A percentile compares a stretch with the other conserved stretches of the same genome.
Evolutionary conservation across 2,797 vertebrate species (phyloP).

Genomic region (Enoplosus armatus): DNA sequence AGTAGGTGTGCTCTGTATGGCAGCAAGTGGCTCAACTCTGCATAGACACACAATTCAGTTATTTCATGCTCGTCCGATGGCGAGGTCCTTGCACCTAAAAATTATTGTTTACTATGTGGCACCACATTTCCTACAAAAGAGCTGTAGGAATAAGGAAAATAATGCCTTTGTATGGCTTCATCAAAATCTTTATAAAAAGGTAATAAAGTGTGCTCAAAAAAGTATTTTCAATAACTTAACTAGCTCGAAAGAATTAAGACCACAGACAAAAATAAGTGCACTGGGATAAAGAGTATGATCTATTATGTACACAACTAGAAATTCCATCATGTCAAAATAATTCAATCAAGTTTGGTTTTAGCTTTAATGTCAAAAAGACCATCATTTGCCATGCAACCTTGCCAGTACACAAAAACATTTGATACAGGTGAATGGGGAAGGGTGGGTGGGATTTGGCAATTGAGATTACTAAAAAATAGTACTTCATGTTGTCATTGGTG

Average conservation of each 20-base stretch:
- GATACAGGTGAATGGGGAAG: slow-evolving; percentile 70
- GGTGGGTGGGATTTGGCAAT: slow-evolving; percentile 79
- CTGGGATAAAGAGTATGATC: not conserved
- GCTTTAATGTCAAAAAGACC: slow-evolving; percentile 28
- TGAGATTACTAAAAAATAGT: slow-evolving; percentile 68
- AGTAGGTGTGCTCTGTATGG: slow-evolving; percentile 18
- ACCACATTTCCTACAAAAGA: slow-evolving; percentile 20
- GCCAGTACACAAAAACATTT: slow-evolving; percentile 71
- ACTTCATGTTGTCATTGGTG: slow-evolving; percentile 74
- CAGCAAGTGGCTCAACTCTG: slow-evolving; percentile 32
- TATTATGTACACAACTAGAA: not conserved
- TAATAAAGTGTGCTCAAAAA: not conserved
- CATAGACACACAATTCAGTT: slow-evolving; percentile 24
- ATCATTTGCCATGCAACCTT: slow-evolving; percentile 46
- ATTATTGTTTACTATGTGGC: not conserved
- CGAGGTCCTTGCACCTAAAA: slow-evolving; percentile 53
- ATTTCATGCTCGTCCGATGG: slow-evolving; percentile 32
- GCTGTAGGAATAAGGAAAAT: slow-evolving; percentile 6
- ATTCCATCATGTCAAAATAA: not conserved
- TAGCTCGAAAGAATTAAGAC: slow-evolving; percentile 21
- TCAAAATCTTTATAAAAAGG: slow-evolving; percentile 28
- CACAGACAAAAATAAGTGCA: not conserved
- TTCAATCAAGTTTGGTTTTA: not conserved
- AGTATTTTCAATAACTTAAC: not conserved
- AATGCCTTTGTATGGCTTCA: not conserved